Conservation (phyloP, 2,797 vertebrate genomes). For the Scyliorhinus canicula region DNA sequence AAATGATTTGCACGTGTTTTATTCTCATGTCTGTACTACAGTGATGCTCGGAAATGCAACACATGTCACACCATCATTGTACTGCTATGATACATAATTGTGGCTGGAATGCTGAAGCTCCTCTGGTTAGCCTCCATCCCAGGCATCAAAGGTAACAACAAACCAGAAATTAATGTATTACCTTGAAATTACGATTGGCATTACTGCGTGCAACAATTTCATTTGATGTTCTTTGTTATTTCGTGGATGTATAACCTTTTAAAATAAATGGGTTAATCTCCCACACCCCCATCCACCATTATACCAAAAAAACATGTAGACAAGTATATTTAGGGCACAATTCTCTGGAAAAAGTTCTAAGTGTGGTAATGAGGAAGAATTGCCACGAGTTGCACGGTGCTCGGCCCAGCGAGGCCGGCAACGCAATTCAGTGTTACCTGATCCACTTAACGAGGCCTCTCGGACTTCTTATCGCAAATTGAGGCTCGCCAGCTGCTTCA, state of each 20-base stretch:
- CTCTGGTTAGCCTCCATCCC: neutral
- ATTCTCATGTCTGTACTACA: neutral
- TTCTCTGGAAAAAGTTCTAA: no score
- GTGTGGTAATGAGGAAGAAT: no score
- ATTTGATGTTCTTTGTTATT: neutral
- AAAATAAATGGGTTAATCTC: neutral
- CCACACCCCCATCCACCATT: no score
- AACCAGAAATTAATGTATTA: neutral
- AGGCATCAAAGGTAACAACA: neutral
- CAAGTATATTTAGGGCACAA: neutral
- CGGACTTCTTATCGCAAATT: no score
- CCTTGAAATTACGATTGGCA: neutral
- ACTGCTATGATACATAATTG: neutral
- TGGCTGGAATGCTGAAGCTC: neutral
- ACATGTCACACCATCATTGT: neutral
- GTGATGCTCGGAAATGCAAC: neutral
- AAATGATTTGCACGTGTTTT: neutral
- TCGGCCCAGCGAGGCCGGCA: no score
- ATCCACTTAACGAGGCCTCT: no score
- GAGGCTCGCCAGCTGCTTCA: no score
- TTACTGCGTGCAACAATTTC: neutral
- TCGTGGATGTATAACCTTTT: neutral
- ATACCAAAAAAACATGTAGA: neutral
- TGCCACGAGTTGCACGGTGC: no score
- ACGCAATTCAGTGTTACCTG: no score